phyloP scores from a whole-genome alignment of 2,888 invertebrate genomes.

The Nymphalis polychloros region DNA sequence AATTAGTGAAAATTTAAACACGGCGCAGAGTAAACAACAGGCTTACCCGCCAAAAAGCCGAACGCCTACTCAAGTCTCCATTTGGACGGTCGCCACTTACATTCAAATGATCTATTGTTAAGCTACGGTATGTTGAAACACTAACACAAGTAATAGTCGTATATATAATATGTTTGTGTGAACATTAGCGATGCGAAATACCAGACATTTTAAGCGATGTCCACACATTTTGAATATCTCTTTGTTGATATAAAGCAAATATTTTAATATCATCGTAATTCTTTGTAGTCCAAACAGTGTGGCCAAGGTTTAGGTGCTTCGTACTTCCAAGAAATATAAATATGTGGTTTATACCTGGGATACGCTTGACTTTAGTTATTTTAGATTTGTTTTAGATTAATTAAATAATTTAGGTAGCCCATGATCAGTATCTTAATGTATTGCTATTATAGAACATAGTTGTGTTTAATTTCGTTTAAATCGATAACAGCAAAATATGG shows the following conservation, averaged over 20 bases:
- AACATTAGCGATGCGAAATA: constrained; percentile 9
- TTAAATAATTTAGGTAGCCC: neutral
- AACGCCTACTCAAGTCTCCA: constrained; percentile 43
- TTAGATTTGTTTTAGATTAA: neutral
- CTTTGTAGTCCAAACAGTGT: constrained; percentile 23
- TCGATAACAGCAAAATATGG: too few species aligned
- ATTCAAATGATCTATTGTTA: constrained; percentile 50
- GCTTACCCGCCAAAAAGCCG: constrained; percentile 44
- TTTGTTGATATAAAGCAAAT: neutral
- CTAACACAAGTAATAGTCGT: constrained; percentile 26
- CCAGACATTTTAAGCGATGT: constrained; percentile 6
- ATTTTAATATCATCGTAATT: constrained; percentile 23
- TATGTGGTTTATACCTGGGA: constrained; percentile 7
- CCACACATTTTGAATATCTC: neutral
- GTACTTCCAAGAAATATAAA: constrained; percentile 21
- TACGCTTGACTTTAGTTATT: neutral
- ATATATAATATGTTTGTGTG: neutral
- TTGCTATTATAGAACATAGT: too few species aligned
- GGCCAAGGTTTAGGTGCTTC: constrained; percentile 12
- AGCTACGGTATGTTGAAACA: constrained; percentile 44
- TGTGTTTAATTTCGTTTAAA: too few species aligned
- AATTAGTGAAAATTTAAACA: constrained; percentile 44
- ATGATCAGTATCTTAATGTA: too few species aligned
- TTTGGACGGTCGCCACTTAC: constrained; percentile 51
- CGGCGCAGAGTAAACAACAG: constrained; percentile 49